Base-by-base conservation (phyloP, 2,888 invertebrate genomes). In the Vandiemenella viatica region DNA sequence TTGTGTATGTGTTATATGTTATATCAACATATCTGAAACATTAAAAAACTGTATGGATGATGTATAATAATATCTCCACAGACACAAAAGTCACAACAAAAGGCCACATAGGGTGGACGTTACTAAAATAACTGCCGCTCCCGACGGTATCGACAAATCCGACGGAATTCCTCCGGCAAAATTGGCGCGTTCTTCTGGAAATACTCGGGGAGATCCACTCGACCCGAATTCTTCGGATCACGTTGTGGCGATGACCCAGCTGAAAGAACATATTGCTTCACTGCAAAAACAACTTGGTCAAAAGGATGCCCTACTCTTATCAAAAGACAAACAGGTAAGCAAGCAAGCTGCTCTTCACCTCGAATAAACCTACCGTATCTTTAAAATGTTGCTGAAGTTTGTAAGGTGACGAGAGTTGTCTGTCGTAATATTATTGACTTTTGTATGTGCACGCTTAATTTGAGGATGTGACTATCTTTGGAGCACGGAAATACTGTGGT, bases 221-320 rank as follows among this genome's bases (percentile, higher is more conserved):
- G 88, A 89, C 66, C 85, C 87, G 1, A 87, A 87, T 63, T 86
- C 86, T 61, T 86, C 89, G 0, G 91, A 91, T 66, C 90, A 93
- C 64, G 87, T 93, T 43, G 89, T 93, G 13, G 92, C 92, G 0
- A 86, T 93, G 73, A 93, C 95, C 1, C 89, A 93, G 62, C 76
- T 96, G 10, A 88, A 89, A 63, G 95, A 95, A 64, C 85, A 91
- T 62, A 91, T 95, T 59, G 89, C 91, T 42, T 83, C 84, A 60
- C 71, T 93, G 37, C 88, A 93, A 66, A 92, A 90, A 66, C 89
- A 87, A 61, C 73, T 95, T 32, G 72, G 74, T 46, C 76, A 79
- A 59, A 95, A 93, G 65, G 92, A 95, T 63, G 77, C 79, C 52
- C 85, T 87, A 61, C 70, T 95, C 49, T 70, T 95, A 46, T 75